Conservation (phyloP, 2,113 vertebrate species). For the Rhineura floridana region DNA sequence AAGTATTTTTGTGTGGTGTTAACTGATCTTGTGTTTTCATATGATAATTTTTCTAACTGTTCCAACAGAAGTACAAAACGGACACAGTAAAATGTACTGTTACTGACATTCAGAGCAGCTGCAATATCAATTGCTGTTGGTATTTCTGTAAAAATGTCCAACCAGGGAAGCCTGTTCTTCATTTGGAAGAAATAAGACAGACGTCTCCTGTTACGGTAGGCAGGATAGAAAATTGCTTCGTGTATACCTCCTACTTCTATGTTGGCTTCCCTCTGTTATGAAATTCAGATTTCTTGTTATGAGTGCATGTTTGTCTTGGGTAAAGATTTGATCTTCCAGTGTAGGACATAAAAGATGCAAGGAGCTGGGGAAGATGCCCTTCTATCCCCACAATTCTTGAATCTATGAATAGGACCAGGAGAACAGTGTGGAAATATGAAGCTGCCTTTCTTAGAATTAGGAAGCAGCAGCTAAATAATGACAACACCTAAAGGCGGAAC, state of each 20-base stretch:
- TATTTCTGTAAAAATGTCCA: slow-evolving; percentile 48
- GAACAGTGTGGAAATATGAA: background rate
- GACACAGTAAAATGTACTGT: slow-evolving; percentile 3
- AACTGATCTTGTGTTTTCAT: slow-evolving; percentile 37
- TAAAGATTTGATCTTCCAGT: background rate
- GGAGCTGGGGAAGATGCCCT: background rate
- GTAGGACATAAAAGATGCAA: too few relatives aligned
- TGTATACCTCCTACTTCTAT: slow-evolving; percentile 9
- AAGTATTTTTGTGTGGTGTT: slow-evolving; percentile 55
- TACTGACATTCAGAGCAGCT: slow-evolving; percentile 32
- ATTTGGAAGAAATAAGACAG: background rate
- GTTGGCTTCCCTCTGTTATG: background rate
- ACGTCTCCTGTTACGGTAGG: slow-evolving; percentile 17
- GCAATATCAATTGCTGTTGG: slow-evolving; percentile 16
- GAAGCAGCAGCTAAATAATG: too few relatives aligned
- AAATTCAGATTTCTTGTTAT: background rate
- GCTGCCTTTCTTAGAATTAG: too few relatives aligned
- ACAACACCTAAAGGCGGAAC: too few relatives aligned
- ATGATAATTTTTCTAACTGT: slow-evolving; percentile 49
- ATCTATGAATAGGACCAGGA: background rate
- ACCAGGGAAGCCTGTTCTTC: background rate
- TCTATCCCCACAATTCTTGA: background rate
- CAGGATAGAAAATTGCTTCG: background rate
- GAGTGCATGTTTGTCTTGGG: too few relatives aligned
- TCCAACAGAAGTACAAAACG: slow-evolving; percentile 39